These are phyloP conservation scores for Baryphthengus martii DNA, from an alignment of 2,113 vertebrate genomes.

Conservation along the genomic window DNA sequence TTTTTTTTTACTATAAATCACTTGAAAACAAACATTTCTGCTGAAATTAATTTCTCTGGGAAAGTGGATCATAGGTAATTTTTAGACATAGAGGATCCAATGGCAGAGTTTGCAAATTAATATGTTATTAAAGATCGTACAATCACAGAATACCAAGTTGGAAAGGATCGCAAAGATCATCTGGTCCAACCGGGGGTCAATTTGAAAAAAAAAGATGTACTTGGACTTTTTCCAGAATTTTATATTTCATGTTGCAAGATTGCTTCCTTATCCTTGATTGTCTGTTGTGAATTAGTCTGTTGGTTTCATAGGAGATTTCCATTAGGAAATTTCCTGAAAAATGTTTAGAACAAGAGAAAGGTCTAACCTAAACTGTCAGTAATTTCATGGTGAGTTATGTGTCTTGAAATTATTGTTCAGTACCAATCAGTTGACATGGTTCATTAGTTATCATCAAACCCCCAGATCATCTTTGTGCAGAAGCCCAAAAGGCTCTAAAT, in stretches of 20 bases:
- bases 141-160: not conserved
- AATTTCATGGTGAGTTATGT: slow-evolving; percentile 67
- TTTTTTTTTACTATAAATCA: slow-evolving; percentile 7
- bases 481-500: slow-evolving; percentile 52
- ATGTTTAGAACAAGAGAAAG: slow-evolving; percentile 26
- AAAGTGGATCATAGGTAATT: not conserved
- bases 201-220: no score
- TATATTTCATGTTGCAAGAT: not conserved
- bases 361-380: slow-evolving; percentile 37
- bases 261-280: not conserved
- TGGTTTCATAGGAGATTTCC: slow-evolving; percentile 19
- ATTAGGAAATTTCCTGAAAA: slow-evolving; percentile 45
- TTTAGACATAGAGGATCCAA: not conserved
- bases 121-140: not conserved
- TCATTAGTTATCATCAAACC: slow-evolving; percentile 69
- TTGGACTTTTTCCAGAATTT: no score
- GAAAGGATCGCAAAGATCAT: not conserved
- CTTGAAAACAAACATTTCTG: slow-evolving; percentile 26
- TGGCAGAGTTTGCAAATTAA: not conserved
- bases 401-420: slow-evolving; percentile 57
- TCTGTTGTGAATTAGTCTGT: not conserved
- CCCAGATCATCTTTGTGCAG: slow-evolving; percentile 41
- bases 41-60: not conserved
- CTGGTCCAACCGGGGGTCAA: not conserved
- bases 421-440: slow-evolving; percentile 58